Conservation (phyloP, 23 tunicate species). For the Phallusia fumigata region DNA sequence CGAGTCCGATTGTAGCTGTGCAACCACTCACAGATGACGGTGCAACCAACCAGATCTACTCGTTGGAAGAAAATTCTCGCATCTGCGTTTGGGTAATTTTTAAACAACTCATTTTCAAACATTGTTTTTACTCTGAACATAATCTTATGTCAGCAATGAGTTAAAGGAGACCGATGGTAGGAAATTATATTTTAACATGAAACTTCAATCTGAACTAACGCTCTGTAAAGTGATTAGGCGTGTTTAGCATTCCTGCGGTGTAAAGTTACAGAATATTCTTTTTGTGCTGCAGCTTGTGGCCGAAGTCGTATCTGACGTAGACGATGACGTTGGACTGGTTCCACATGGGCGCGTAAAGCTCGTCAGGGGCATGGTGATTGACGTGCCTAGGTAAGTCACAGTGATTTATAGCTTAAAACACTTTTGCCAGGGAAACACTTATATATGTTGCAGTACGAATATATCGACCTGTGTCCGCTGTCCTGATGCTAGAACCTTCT, state of each 20-base stretch:
- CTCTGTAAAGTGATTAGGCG: no score
- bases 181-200: no score
- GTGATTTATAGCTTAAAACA: background rate
- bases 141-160: no score
- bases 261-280: no score
- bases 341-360: constrained; percentile 82
- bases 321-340: constrained; percentile 69
- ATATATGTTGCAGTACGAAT: background rate
- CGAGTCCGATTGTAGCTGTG: constrained; percentile 69
- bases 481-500: constrained; percentile 77
- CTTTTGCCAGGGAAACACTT: no score
- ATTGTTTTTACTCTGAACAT: no score
- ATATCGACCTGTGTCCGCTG: constrained; percentile 59
- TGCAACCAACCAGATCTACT: constrained; percentile 64
- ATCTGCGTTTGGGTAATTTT: constrained; percentile 77
- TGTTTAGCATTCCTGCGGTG: no score
- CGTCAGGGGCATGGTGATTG: constrained; percentile 41
- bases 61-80: constrained; percentile 58
- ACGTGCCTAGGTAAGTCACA: constrained; percentile 5
- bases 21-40: constrained; percentile 36
- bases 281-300: constrained; percentile 35
- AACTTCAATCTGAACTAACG: no score
- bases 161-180: no score
- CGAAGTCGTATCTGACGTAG: constrained; percentile 60
- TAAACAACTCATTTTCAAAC: no score